Base-by-base conservation (phyloP, 2,797 vertebrate species). In the Micropoecilia bifurca region DNA sequence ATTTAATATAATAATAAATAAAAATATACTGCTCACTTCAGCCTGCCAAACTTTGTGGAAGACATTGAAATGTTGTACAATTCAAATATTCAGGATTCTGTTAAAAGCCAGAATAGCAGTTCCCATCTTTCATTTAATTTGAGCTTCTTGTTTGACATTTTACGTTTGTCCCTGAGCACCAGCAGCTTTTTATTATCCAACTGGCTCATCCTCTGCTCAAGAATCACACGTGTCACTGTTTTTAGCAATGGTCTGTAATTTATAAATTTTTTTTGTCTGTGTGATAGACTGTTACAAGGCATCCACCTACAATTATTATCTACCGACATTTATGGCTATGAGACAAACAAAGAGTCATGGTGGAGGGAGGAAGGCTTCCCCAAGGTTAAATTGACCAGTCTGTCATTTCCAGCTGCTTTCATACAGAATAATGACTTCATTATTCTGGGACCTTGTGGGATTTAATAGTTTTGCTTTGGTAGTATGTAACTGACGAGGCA, bases 351-450 rank as follows among this genome's bases (percentile, higher is more conserved):
- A 89, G 95, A 94, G 96, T 96, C 95, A 96, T 96, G 92, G 95
- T 79, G 87, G 87, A 72, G 92, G 39, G 95, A 92, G 90, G 83
- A 92, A 91, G 88, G 88, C 94, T 92, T 92, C 93, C 95, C 90
- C 90, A 91, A 95, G 94, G 91, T 90, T 87, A 89, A 91, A 95
- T 95, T 94, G 93, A 93, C 88, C 91, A 90, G 93, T 95, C 95
- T 96, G 95, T 96, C 95, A 95, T 96, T 96, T 94, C 95, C 94
- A 94, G 93, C 94, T 83, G 91, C 91, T 85, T 93, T 87, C 90
- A 86, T 93, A 88, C 90, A 81, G 71, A 89, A 87, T 96, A 96
- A 97, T 96, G 91, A 91, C 94, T 96, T 95, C 92, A 94, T 97
- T 96, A 96, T 95, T 94, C 90, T 85, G 87, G 66, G 83, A 85